Percentiles rank a stretch among this genome's conserved stretches.
These are phyloP conservation scores for Orestias chungarensis DNA, from an alignment of 2,797 vertebrate genomes.

Conservation along the genomic window DNA sequence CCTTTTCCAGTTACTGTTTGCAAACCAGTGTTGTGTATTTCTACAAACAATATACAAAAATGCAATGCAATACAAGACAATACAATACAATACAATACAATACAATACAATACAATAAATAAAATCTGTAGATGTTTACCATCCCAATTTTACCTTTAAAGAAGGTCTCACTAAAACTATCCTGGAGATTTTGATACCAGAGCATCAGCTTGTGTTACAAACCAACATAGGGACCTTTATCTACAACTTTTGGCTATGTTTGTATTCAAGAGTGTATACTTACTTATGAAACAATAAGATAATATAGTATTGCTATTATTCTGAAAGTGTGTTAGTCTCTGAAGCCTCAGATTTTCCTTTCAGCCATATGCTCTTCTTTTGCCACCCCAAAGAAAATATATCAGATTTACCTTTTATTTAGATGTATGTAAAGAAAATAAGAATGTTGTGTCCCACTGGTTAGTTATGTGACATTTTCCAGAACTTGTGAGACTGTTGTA, in stretches of 20 bases:
- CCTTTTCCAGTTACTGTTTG: too few species aligned
- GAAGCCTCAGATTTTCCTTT: neutral
- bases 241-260: neutral
- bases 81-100: too few species aligned
- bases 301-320: too few species aligned
- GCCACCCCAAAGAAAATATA: neutral
- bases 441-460: neutral
- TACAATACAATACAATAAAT: neutral
- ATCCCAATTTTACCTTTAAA: neutral
- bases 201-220: neutral
- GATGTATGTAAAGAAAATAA: neutral
- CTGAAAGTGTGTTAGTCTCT: neutral
- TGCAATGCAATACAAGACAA: too few species aligned
- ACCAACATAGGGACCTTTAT: neutral
- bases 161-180: neutral
- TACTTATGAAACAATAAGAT: neutral
- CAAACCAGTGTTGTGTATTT: too few species aligned
- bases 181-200: neutral
- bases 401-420: neutral
- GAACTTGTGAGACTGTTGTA: neutral
- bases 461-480: neutral
- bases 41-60: too few species aligned
- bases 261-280: neutral
- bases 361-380: neutral
- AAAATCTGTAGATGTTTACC: neutral